phyloP scores from a whole-genome alignment of 2,113 vertebrate species.

The Cacatua alba region DNA sequence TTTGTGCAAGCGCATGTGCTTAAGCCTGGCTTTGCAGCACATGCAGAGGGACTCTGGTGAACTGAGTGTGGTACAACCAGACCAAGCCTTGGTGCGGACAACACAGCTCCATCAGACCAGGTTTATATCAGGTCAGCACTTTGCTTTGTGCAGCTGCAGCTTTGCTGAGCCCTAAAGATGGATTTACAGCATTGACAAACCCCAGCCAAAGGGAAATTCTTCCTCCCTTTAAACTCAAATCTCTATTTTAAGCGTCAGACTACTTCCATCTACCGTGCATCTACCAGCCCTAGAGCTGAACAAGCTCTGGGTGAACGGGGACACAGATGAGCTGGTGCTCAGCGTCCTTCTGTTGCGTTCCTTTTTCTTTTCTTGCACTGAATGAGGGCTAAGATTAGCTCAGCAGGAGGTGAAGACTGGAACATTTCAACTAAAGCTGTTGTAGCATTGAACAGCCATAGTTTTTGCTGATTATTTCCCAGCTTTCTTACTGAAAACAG shows the following conservation, averaged over 20 bases:
- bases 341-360: background rate
- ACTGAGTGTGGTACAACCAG: background rate
- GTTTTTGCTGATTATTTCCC: background rate
- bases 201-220: background rate
- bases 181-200: background rate
- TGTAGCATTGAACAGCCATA: background rate
- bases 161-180: background rate
- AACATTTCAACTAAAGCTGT: slow-evolving; percentile 17
- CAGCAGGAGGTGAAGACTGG: slow-evolving; percentile 12
- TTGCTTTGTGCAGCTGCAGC: background rate
- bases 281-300: background rate
- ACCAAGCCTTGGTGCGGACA: rapidly evolving
- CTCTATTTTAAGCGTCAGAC: background rate
- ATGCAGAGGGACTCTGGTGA: rapidly evolving
- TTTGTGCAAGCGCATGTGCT: background rate
- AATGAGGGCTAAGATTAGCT: slow-evolving; percentile 16
- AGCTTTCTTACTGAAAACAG: background rate
- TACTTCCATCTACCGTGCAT: background rate
- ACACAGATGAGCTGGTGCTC: background rate
- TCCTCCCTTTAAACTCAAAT: background rate
- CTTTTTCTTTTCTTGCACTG: background rate
- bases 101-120: background rate
- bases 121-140: background rate
- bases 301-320: background rate
- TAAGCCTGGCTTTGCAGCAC: background rate